Evolutionary conservation across 37 sponge, comb jelly and placozoan species (phyloP).

Genomic region (Chondrosia reniformis): DNA sequence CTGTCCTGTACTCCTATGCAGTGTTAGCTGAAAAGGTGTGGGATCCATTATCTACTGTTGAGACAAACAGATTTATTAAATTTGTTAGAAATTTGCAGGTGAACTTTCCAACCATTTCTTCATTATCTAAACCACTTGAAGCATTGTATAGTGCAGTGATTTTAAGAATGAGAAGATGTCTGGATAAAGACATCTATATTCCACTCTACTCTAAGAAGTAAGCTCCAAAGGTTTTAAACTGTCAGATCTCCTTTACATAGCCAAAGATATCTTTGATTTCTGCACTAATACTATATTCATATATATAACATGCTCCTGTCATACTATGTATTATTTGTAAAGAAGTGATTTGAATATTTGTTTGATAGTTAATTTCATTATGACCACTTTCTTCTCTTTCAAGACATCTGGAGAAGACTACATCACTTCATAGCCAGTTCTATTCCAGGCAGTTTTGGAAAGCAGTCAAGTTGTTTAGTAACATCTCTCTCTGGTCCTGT

Average conservation of each 20-base stretch:
- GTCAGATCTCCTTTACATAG: no score
- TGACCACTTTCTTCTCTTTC: neutral
- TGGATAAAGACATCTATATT: slow-evolving; percentile 51
- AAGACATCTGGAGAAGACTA: slow-evolving; percentile 48
- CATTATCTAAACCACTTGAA: slow-evolving; percentile 3
- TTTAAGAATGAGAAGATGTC: slow-evolving; percentile 12
- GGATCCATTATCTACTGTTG: slow-evolving; percentile 66
- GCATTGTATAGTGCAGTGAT: slow-evolving; percentile 21
- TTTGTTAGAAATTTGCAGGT: slow-evolving; percentile 23
- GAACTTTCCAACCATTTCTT: slow-evolving; percentile 55
- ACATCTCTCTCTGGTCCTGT: slow-evolving; percentile 55
- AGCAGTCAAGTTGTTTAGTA: slow-evolving; percentile 63
- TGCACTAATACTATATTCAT: no score
- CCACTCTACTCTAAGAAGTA: slow-evolving; percentile 52
- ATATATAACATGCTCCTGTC: no score
- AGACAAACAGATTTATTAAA: slow-evolving; percentile 31
- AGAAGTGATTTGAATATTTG: no score
- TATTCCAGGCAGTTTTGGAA: slow-evolving; percentile 68
- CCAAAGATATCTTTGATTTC: no score
- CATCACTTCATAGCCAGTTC: slow-evolving; percentile 35
- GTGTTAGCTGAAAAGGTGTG: slow-evolving; percentile 50
- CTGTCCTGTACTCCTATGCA: slow-evolving; percentile 1
- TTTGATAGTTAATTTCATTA: neutral
- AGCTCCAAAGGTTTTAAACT: slow-evolving; percentile 7
- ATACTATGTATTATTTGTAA: no score